These are phyloP conservation scores for Hipparchia sbordonii DNA, from an alignment of 2,888 invertebrate genomes.

Conservation along the genomic window DNA sequence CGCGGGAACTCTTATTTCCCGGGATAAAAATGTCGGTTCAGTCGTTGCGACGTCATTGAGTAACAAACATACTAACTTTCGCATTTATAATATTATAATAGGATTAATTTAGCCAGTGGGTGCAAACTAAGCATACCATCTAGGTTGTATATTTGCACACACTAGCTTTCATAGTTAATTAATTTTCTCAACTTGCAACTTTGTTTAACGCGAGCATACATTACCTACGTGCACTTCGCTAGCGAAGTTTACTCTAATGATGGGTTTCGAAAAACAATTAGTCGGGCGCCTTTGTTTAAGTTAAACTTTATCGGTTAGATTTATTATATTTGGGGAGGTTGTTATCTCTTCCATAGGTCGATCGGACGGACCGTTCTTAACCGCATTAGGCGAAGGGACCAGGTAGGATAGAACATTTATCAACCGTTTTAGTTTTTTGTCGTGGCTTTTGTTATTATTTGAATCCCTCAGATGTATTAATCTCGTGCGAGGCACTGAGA, in stretches of 20 bases:
- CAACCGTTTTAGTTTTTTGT: conserved; percentile 78
- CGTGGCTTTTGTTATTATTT: conserved; percentile 73
- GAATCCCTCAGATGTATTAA: conserved; percentile 79
- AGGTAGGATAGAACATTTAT: conserved; percentile 77
- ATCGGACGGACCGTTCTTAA: conserved; percentile 57
- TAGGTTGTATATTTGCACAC: conserved; percentile 36
- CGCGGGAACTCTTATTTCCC: too few relatives aligned
- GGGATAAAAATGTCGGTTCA: too few relatives aligned
- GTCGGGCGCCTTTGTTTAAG: conserved; percentile 66
- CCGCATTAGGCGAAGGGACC: conserved; percentile 56
- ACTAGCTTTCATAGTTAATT: conserved; percentile 43
- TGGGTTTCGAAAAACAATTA: conserved; percentile 74
- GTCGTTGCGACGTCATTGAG: too few relatives aligned
- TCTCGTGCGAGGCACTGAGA: conserved; percentile 73
- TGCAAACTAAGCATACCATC: conserved; percentile 25
- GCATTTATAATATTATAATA: conserved; percentile 7
- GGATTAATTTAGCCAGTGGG: conserved; percentile 37
- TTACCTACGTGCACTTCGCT: conserved; percentile 44
- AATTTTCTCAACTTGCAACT: conserved; percentile 44
- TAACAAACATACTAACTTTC: conserved; percentile 29
- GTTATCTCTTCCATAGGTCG: conserved; percentile 66
- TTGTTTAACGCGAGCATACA: conserved; percentile 40
- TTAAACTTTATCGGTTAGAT: conserved; percentile 74
- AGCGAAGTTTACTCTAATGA: conserved; percentile 67
- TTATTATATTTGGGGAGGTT: conserved; percentile 78